Evolutionary conservation across 2,113 vertebrate genomes (phyloP).

Genomic region (Crypturellus undulatus): DNA sequence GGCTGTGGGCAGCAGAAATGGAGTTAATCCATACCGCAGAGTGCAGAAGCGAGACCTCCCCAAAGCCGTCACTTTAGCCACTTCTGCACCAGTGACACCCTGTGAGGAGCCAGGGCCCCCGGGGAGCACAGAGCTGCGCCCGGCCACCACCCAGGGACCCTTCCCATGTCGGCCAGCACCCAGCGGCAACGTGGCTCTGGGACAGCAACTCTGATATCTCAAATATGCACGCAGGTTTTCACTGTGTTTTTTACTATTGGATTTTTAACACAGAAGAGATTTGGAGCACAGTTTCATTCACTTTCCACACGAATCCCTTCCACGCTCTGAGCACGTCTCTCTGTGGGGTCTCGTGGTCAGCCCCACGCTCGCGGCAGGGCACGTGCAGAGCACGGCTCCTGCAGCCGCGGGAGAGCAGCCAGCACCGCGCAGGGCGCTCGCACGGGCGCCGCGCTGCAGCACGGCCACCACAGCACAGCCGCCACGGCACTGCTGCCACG

Average conservation of each 20-base stretch:
- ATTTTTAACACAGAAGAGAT: background rate
- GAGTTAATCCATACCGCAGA: accelerated
- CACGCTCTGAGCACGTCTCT: background rate
- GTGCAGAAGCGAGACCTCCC: background rate
- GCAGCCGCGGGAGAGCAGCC: background rate
- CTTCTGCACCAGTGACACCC: background rate
- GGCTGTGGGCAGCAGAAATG: background rate
- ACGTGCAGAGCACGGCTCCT: background rate
- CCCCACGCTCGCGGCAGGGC: background rate
- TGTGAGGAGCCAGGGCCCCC: accelerated
- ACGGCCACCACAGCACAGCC: background rate
- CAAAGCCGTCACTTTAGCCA: background rate
- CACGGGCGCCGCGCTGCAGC: accelerated
- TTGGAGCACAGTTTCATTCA: background rate
- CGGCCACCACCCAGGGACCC: background rate
- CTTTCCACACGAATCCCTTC: background rate
- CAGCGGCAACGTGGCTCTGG: background rate
- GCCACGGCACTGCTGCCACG: no score
- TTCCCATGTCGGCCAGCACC: background rate
- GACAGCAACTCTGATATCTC: background rate
- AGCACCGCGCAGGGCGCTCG: no score
- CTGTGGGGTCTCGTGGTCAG: background rate
- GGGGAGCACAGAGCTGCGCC: background rate
- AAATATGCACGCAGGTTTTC: background rate
- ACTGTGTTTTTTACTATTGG: accelerated